Evolutionary conservation across 2,888 invertebrate species (phyloP).

Genomic region (Auanema sp.): DNA sequence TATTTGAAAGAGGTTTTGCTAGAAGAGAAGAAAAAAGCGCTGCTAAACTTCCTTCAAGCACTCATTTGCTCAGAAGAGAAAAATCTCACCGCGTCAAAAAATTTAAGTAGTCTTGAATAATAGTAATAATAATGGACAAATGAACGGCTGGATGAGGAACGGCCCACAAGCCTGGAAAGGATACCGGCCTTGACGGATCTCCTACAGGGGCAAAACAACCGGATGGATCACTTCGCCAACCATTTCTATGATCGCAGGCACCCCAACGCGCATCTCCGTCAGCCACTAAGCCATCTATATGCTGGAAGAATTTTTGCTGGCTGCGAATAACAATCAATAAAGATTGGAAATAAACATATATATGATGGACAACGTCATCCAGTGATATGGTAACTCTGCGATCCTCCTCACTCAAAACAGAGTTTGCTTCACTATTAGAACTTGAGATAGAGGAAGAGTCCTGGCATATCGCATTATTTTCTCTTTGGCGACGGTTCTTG

Average conservation of each 20-base stretch:
- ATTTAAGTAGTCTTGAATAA: constrained; percentile 28
- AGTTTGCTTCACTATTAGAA: constrained; percentile 11
- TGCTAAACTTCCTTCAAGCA: no score
- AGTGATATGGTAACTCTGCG: not conserved
- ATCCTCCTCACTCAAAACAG: constrained; percentile 1
- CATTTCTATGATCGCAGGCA: constrained; percentile 24
- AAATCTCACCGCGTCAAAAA: constrained; percentile 28
- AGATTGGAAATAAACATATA: constrained; percentile 40
- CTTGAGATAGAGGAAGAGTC: not conserved
- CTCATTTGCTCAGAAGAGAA: no score
- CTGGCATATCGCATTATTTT: not conserved
- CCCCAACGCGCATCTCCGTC: constrained; percentile 37
- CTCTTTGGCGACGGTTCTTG: not conserved
- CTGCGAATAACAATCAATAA: constrained; percentile 25
- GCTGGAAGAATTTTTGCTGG: constrained; percentile 28
- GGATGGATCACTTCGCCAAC: constrained; percentile 26
- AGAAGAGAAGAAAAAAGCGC: no score
- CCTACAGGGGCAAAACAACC: constrained; percentile 32
- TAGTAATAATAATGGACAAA: constrained; percentile 25
- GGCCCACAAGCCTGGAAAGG: constrained; percentile 32
- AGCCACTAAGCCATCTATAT: constrained; percentile 24
- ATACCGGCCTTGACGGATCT: constrained; percentile 7
- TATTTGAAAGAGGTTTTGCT: no score
- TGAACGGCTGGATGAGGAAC: constrained; percentile 41
- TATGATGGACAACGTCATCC: constrained; percentile 28